Evolutionary conservation across 2,888 invertebrate species (phyloP).

Genomic region (Microplitis manilae): DNA sequence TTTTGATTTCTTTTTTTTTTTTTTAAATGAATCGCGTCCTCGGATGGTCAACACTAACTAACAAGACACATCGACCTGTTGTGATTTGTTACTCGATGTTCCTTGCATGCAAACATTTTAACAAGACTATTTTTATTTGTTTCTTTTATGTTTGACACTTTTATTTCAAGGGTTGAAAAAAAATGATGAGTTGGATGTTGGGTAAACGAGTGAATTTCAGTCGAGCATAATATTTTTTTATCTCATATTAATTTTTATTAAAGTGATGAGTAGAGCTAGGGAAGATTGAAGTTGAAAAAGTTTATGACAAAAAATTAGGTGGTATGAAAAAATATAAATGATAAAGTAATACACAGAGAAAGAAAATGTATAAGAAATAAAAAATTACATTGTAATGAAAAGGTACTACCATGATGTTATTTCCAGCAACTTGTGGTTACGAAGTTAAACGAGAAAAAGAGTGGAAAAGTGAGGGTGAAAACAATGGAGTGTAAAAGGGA

Average conservation of each 20-base stretch:
- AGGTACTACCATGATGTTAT: constrained; percentile 11
- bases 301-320: background rate
- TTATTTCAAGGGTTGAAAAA: background rate
- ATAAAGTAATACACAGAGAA: background rate
- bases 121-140: constrained; percentile 33
- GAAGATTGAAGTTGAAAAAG: no score
- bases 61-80: constrained; percentile 33
- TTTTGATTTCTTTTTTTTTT: constrained; percentile 1
- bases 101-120: constrained; percentile 27
- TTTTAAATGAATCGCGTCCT: constrained; percentile 11
- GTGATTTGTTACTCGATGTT: constrained; percentile 28
- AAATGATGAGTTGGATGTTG: background rate
- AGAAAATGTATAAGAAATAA: constrained; percentile 4
- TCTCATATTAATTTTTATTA: constrained; percentile 6
- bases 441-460: constrained; percentile 15
- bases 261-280: background rate
- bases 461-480: constrained; percentile 26
- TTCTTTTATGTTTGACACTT: constrained; percentile 21
- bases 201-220: constrained; percentile 8
- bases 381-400: constrained; percentile 19
- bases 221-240: constrained; percentile 11
- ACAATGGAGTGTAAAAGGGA: constrained; percentile 32
- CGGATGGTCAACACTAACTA: constrained; percentile 33
- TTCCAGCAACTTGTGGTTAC: constrained; percentile 23
- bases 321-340: background rate